Conservation (phyloP, 2,888 invertebrate species). For the Taenaris catops region DNA sequence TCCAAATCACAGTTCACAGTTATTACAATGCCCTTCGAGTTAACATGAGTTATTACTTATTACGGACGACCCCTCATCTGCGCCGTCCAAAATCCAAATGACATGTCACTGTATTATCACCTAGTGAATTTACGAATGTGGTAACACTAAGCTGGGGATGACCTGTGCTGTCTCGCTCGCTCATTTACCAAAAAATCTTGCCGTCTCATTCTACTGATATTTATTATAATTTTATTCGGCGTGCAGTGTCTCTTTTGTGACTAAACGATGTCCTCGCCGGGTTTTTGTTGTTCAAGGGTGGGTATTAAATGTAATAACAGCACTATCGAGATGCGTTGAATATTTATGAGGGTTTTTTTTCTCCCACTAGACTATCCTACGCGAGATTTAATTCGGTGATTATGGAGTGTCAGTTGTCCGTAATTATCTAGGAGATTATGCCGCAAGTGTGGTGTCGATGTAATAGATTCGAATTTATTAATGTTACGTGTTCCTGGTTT, state of each 20-base stretch:
- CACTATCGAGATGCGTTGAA: conserved; percentile 47
- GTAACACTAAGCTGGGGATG: conserved; percentile 41
- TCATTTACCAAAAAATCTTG: conserved; percentile 13
- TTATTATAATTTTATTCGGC: conserved; percentile 78
- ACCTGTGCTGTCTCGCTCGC: conserved; percentile 31
- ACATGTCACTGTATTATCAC: conserved; percentile 71
- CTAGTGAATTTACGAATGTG: conserved; percentile 62
- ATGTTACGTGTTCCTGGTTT: background rate
- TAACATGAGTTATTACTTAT: conserved; percentile 73
- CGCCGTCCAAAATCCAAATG: conserved; percentile 64
- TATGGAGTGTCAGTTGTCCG: conserved; percentile 57
- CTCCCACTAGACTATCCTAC: conserved; percentile 28
- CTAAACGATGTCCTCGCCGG: conserved; percentile 65
- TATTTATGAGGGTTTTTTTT: conserved; percentile 61
- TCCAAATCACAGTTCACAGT: conserved; percentile 57
- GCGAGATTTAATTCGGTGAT: conserved; percentile 58
- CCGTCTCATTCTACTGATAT: conserved; percentile 50
- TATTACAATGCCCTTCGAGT: conserved; percentile 51
- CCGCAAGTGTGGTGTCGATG: conserved; percentile 15
- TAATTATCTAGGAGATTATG: conserved; percentile 50
- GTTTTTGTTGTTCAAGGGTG: conserved; percentile 58
- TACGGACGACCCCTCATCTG: conserved; percentile 45
- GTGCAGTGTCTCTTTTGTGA: conserved; percentile 54
- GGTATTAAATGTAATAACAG: conserved; percentile 51
- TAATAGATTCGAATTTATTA: conserved; percentile 4